Base-by-base conservation (phyloP, 2,113 vertebrate genomes). In the Limanda limanda region DNA sequence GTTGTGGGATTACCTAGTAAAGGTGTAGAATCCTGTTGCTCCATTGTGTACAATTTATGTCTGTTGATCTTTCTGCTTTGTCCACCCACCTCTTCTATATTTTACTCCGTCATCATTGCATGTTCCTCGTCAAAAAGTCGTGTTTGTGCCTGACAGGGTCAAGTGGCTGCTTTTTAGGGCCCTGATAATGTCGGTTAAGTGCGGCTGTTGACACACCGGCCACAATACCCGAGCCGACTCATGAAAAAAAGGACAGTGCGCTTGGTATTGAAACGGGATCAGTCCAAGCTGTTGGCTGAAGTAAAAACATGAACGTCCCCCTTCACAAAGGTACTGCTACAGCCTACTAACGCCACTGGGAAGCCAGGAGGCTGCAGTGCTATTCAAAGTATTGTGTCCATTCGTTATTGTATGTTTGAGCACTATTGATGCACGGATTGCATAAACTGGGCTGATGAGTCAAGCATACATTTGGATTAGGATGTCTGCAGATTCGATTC, bases 181-280 rank as follows among this genome's bases (percentile, higher is more conserved):
- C n/a, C 61, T 72, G 73, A 79, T 85, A 74, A 40, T 59, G 55
- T 58, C 20, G 8, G 27, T 47, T 45, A 56, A 68, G 8, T 55
- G 57, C 40, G 27, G 31, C 73, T 24, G 61, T 73, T 87, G 76
- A 79, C 76, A 68, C 23, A 35, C 27, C 64, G 65, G 72, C 76
- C 51, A 20, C 45, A 61, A 40, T 12, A 70, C 10, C 25, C 1
- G 18, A 74, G 23, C 48, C 35, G 54, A 31, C 37, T 24, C 8
- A 15, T 58, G 31, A 9, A 37, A 37, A 71, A 80, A 71, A 72
- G 7, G 21, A 15, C 23, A n/a, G n/a, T 13, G 35, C 35, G 37
- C 47, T 57, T 66, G 70, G 21, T 27, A 47, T 54, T 66, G 35
- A 71, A 60, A 64, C 4, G 3, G 20, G 21, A 62, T 47, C 45